A percentile compares a stretch with the other conserved stretches of the same genome.
These are phyloP conservation scores for Aradus depressus DNA, from an alignment of 2,888 invertebrate species.

Conservation along the genomic window DNA sequence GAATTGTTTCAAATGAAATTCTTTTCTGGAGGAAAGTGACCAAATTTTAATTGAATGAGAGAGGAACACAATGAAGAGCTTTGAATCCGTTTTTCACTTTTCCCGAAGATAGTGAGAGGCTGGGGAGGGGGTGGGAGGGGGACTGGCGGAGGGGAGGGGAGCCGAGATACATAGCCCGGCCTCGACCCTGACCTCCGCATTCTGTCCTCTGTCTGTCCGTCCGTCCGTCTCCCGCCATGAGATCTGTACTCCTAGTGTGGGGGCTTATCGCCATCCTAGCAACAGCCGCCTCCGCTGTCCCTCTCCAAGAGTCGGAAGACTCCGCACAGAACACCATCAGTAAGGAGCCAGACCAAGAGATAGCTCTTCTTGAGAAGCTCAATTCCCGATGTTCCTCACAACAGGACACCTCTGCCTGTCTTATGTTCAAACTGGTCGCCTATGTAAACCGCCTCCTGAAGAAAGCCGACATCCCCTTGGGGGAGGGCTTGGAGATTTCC, in stretches of 20 bases:
- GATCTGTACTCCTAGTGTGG: constrained; percentile 7
- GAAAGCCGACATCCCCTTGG: constrained; percentile 65
- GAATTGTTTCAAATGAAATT: too few species aligned
- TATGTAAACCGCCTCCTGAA: constrained; percentile 72
- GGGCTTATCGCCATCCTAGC: constrained; percentile 1
- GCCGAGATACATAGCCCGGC: too few species aligned
- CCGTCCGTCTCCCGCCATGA: too few species aligned
- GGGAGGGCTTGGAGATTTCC: constrained; percentile 63
- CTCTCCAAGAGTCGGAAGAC: constrained; percentile 22
- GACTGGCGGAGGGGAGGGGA: too few species aligned
- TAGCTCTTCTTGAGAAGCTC: constrained; percentile 58
- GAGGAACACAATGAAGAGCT: too few species aligned
- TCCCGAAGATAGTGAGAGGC: too few species aligned
- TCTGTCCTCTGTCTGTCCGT: too few species aligned
- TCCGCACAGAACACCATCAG: constrained; percentile 24
- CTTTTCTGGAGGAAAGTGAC: too few species aligned
- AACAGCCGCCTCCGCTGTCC: constrained; percentile 14
- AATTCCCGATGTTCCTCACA: constrained; percentile 67
- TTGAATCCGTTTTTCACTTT: too few species aligned
- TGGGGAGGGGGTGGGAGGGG: too few species aligned
- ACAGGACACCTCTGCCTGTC: constrained; percentile 67
- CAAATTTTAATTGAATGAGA: too few species aligned
- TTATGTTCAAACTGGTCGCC: constrained; percentile 68
- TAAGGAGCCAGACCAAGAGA: constrained; percentile 50
- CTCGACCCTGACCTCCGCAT: too few species aligned